Base-by-base conservation (phyloP, 2,888 invertebrate species). In the Limnephilus rhombicus region DNA sequence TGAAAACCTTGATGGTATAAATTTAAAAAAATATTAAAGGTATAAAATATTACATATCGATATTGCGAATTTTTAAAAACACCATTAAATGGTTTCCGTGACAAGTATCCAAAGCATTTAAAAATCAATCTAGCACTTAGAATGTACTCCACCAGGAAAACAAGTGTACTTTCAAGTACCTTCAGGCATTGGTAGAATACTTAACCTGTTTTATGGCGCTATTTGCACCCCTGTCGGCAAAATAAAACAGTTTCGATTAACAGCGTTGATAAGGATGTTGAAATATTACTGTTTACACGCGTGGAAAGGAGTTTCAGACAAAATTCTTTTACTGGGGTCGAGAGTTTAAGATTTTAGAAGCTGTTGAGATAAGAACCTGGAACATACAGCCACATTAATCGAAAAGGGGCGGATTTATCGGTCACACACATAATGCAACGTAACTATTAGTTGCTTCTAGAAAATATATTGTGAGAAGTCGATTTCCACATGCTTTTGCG, bases 171-270 rank as follows among this genome's bases (percentile, higher is more conserved):
- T 68, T 68, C 24, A 24, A 68, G 68, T 68, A 68, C 68, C 68
- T 68, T n/a, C 0, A 24, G 7, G 68, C 68, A n/a, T 68, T 24
- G 68, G 7, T 18, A 24, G 9, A 68, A 68, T 24, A 68, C 68
- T n/a, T 68, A 68, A 68, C 68, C 68, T 24, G 5, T n/a, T 53
- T 53, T 68, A 68, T 24, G 24, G 68, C 9, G 68, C 24, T 24
- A 68, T 68, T 68, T 68, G 24, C 31, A 82, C 82, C 82, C 29
- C 82, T 82, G 82, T 68, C 24, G 24, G 68, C 68, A 68, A 68
- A 68, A 68, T 68, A 68, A 68, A 68, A 68, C 68, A 68, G 68
- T 68, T 68, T 68, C 68, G 68, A 68, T 68, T 68, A 68, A 68
- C 24, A 68, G 5, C 68, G 9, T 68, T 68, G 68, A 68, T 68